These are phyloP conservation scores for Semaprochilodus insignis DNA, from an alignment of 2,797 vertebrate species.

Conservation along the genomic window DNA sequence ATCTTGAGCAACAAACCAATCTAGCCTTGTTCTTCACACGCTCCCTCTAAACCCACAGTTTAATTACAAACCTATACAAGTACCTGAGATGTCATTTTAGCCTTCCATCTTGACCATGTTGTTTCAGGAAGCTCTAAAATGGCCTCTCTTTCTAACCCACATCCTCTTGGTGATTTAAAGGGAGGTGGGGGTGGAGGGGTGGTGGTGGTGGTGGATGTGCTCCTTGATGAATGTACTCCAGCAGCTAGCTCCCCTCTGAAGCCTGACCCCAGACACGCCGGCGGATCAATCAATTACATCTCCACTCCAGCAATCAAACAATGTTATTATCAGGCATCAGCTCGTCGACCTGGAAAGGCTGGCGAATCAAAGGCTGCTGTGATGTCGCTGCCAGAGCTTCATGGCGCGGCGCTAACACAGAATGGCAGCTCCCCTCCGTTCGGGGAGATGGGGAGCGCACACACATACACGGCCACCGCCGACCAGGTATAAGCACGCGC, in stretches of 20 bases:
- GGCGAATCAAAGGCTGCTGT: conserved; percentile 78
- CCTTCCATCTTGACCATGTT: conserved; percentile 39
- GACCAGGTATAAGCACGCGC: conserved; percentile 19
- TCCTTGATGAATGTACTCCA: conserved; percentile 65
- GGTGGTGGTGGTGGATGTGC: conserved; percentile 13
- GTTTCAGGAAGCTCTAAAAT: conserved; percentile 45
- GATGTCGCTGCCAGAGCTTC: conserved; percentile 78
- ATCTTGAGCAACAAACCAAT: conserved; percentile 73
- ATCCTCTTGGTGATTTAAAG: conserved; percentile 38
- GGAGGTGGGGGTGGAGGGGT: conserved; percentile 3
- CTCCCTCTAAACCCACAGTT: conserved; percentile 4
- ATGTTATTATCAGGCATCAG: conserved; percentile 82
- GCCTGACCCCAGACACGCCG: conserved; percentile 71
- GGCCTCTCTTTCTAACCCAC: conserved; percentile 30
- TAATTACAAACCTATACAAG: conserved; percentile 17
- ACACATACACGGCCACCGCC: conserved; percentile 21
- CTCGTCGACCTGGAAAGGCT: conserved; percentile 88
- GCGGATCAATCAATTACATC: conserved; percentile 85
- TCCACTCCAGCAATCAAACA: conserved; percentile 88
- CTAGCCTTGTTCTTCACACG: conserved; percentile 68
- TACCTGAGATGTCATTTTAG: background rate
- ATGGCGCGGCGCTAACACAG: conserved; percentile 81
- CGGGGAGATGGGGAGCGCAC: conserved; percentile 58
- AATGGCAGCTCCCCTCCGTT: conserved; percentile 78
- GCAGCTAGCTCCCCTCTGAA: conserved; percentile 64